Evolutionary conservation across 2,888 invertebrate species (phyloP).

Genomic region (Dasysyrphus tricinctus): DNA sequence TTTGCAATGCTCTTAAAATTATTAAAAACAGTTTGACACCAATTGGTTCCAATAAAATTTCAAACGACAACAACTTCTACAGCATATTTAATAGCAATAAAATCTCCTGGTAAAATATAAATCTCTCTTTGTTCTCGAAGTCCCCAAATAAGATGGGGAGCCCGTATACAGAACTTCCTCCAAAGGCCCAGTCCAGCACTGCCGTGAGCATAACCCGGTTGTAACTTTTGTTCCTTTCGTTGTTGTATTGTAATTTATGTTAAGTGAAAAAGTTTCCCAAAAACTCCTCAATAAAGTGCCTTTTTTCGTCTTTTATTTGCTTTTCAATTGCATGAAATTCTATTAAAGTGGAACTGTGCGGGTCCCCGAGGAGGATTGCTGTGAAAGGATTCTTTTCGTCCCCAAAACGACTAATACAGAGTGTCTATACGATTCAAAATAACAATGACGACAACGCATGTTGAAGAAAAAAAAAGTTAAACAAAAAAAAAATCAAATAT

Average conservation of each 20-base stretch:
- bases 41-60: no score
- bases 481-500: slow-evolving; percentile 52
- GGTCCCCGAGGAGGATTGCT: slow-evolving; percentile 12
- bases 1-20: no score
- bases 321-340: slow-evolving; percentile 61
- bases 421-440: background rate
- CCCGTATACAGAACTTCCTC: background rate
- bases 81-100: no score
- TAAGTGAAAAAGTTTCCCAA: slow-evolving; percentile 38
- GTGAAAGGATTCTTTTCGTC: slow-evolving; percentile 44
- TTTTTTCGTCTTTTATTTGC: slow-evolving; percentile 59
- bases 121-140: no score
- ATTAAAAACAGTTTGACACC: no score
- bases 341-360: slow-evolving; percentile 50
- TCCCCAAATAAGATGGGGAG: no score
- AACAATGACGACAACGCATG: slow-evolving; percentile 20
- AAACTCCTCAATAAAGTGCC: slow-evolving; percentile 41
- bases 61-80: no score
- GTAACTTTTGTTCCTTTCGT: slow-evolving; percentile 28
- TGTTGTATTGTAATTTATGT: slow-evolving; percentile 50
- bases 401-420: background rate
- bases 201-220: background rate
- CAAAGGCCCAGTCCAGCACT: background rate
- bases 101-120: no score
- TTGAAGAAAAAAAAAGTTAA: slow-evolving; percentile 2